Percentiles rank a stretch among this genome's conserved stretches.
phyloP scores from a whole-genome alignment of 92 coral and sea anemone genomes.

The Micromussa lordhowensis region DNA sequence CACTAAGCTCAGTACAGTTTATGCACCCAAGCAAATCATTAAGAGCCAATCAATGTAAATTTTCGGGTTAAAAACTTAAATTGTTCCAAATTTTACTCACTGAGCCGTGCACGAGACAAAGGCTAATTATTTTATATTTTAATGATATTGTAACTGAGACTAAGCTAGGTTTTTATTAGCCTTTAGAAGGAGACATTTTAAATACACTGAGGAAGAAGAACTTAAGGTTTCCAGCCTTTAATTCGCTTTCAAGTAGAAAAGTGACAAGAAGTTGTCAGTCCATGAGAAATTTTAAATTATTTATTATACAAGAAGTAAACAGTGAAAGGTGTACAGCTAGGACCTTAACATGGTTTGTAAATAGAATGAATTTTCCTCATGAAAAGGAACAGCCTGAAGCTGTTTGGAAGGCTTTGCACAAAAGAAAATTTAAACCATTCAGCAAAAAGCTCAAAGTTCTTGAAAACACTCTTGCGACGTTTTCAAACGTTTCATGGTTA shows the following conservation, averaged over 20 bases:
- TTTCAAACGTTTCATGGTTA: too few species aligned
- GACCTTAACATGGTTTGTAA: background rate
- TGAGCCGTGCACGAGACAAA: background rate
- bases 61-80: background rate
- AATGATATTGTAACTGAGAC: background rate
- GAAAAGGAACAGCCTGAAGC: background rate
- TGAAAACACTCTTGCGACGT: background rate
- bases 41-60: background rate
- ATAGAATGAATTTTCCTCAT: background rate
- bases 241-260: background rate
- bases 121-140: background rate
- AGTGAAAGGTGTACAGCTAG: background rate
- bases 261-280: background rate
- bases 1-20: background rate
- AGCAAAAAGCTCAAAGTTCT: background rate
- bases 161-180: background rate
- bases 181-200: background rate
- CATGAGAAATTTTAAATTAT: constrained; percentile 3
- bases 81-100: background rate
- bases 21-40: background rate
- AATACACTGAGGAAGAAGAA: background rate
- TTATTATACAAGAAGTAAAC: background rate
- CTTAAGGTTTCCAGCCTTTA: background rate
- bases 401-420: background rate
- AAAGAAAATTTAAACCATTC: background rate